A percentile compares a stretch with the other conserved stretches of the same genome.
phyloP scores from a whole-genome alignment of 53 echinoderm and acorn worm species.

The Luidia sarsii region DNA sequence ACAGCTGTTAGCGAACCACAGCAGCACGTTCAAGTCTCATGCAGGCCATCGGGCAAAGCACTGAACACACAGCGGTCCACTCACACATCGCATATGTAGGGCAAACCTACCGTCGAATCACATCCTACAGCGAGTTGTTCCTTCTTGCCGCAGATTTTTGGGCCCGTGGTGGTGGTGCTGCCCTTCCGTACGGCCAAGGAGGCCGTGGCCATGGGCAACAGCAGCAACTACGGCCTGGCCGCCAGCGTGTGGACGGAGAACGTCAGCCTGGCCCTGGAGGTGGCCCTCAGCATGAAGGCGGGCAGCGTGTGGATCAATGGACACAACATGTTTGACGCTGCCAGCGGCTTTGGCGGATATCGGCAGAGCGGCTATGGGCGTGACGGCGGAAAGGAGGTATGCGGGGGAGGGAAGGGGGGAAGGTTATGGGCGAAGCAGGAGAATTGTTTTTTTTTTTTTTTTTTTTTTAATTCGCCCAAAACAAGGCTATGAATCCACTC shows the following conservation, averaged over 20 bases:
- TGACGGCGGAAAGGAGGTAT: constrained; percentile 97
- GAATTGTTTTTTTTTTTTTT: not conserved
- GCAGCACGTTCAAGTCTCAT: no score
- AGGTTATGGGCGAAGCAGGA: not conserved
- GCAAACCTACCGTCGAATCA: no score
- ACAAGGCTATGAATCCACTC: no score
- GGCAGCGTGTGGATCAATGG: constrained; percentile 94
- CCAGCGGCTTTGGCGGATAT: constrained; percentile 96
- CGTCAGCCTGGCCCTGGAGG: constrained; percentile 86
- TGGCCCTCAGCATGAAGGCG: constrained; percentile 87
- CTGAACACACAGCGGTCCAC: no score
- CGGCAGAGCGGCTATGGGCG: constrained; percentile 96
- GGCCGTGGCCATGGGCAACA: constrained; percentile 93
- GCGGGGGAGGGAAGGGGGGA: not conserved
- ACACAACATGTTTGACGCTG: constrained; percentile 99
- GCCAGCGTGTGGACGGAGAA: constrained; percentile 99
- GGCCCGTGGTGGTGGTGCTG: constrained; percentile 87
- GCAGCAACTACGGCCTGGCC: constrained; percentile 90
- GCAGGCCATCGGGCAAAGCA: no score
- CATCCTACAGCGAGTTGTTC: no score
- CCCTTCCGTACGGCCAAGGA: constrained; percentile 99
- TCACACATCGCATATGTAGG: no score
- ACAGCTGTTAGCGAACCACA: no score
- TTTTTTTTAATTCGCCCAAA: not conserved
- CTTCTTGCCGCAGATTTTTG: constrained; percentile 88